Evolutionary conservation across 2,888 invertebrate species (phyloP).

Genomic region (Gari tellinella): DNA sequence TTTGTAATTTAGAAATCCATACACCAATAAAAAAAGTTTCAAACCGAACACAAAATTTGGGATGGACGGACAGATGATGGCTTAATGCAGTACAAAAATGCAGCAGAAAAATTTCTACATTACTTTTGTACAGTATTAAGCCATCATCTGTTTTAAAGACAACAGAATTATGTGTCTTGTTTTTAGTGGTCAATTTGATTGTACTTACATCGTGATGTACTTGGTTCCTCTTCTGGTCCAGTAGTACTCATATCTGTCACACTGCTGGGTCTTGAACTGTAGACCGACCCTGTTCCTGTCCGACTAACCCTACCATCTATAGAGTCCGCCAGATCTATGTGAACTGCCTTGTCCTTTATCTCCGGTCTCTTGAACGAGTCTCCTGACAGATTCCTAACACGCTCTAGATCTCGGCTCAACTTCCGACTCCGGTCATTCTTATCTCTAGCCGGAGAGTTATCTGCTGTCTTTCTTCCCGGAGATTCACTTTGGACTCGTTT

Average conservation of each 20-base stretch:
- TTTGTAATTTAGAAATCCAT: no score
- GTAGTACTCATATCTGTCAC: slow-evolving; percentile 71
- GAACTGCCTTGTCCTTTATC: slow-evolving; percentile 38
- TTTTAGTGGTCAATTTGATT: no score
- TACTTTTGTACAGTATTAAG: no score
- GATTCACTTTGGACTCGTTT: background rate
- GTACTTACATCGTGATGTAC: no score
- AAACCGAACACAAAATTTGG: no score
- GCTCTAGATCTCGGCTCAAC: slow-evolving; percentile 27
- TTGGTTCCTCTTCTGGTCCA: slow-evolving; percentile 37
- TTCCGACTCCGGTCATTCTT: slow-evolving; percentile 21
- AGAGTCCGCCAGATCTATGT: slow-evolving; percentile 60
- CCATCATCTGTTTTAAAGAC: no score
- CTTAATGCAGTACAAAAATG: no score
- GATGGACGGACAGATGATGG: no score
- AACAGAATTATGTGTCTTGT: no score
- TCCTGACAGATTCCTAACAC: slow-evolving; percentile 49
- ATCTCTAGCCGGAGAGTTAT: slow-evolving; percentile 27
- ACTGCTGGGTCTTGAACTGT: slow-evolving; percentile 66
- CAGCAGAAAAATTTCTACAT: no score
- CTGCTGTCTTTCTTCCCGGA: slow-evolving; percentile 4
- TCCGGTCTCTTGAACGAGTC: slow-evolving; percentile 57
- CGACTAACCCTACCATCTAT: slow-evolving; percentile 52
- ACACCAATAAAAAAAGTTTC: no score
- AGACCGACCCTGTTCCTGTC: slow-evolving; percentile 54